Conservation (phyloP, 2,797 vertebrate species). For the Sebastes aleutianus region DNA sequence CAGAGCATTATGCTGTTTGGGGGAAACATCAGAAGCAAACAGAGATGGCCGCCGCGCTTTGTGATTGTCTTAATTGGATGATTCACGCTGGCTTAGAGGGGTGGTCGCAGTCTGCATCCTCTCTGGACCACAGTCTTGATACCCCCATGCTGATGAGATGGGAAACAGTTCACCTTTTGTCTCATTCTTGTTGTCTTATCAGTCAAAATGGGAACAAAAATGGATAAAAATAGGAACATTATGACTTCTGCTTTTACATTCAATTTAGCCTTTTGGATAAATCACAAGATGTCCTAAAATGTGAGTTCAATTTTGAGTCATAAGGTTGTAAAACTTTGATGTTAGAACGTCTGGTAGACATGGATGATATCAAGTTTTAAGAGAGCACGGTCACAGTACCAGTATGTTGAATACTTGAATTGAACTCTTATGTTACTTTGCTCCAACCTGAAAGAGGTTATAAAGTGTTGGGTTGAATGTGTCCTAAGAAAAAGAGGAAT, state of each 20-base stretch:
- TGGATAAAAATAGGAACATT: neutral
- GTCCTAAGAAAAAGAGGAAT: neutral
- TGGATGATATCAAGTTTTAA: neutral
- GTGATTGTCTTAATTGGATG: constrained; percentile 62
- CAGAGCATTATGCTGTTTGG: constrained; percentile 51
- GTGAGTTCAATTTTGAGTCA: neutral
- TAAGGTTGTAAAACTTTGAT: neutral
- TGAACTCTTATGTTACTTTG: neutral
- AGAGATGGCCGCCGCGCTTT: constrained; percentile 45
- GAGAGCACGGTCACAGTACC: no score
- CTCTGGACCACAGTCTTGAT: neutral
- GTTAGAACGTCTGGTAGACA: neutral
- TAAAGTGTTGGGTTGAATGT: neutral
- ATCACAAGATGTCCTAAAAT: neutral
- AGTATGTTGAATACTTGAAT: neutral
- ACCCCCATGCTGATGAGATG: neutral
- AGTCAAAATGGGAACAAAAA: neutral
- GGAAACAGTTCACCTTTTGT: neutral
- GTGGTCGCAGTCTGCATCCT: constrained; percentile 8
- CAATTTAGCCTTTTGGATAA: neutral
- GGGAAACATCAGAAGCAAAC: constrained; percentile 50
- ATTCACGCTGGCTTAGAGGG: constrained; percentile 41
- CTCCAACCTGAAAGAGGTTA: neutral
- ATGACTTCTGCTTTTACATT: neutral
- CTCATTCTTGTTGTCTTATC: neutral